Percentiles rank a stretch among this genome's conserved stretches.
Conservation (phyloP, 2,888 invertebrate genomes). For the Hyalella azteca region DNA sequence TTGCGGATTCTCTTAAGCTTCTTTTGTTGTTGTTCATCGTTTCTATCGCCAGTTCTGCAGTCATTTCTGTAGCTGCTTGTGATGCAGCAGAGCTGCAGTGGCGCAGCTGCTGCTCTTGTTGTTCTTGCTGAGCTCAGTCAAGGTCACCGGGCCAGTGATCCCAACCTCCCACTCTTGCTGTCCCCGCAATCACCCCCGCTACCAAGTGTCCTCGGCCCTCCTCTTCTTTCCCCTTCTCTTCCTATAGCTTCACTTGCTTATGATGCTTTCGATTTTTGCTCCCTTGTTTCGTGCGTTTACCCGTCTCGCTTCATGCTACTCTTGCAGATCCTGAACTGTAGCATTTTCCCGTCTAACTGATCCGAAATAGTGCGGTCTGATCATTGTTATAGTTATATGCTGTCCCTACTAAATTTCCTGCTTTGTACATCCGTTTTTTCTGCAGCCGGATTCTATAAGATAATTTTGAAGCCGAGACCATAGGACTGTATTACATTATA, state of each 20-base stretch:
- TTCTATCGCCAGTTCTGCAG: background rate
- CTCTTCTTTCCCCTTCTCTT: conserved; percentile 1
- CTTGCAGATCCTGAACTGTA: too few species aligned
- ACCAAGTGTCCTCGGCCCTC: background rate
- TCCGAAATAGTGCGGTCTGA: too few species aligned
- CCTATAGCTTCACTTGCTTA: background rate
- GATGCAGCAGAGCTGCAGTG: background rate
- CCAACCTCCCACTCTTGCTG: background rate
- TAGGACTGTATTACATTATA: too few species aligned
- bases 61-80: background rate
- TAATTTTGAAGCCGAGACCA: too few species aligned
- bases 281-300: too few species aligned
- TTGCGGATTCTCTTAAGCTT: background rate
- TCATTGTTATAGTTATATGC: too few species aligned
- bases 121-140: conserved; percentile 17
- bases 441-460: too few species aligned
- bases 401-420: too few species aligned
- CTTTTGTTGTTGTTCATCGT: background rate
- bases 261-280: too few species aligned
- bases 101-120: conserved; percentile 7
- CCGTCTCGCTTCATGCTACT: too few species aligned
- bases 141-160: conserved; percentile 37
- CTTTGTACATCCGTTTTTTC: too few species aligned
- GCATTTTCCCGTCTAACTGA: too few species aligned
- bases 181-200: conserved; percentile 6